Evolutionary conservation across 2,113 vertebrate genomes (phyloP), one percentile per base, ranked within the genome.

Genomic region (Sander lucioperca): DNA sequence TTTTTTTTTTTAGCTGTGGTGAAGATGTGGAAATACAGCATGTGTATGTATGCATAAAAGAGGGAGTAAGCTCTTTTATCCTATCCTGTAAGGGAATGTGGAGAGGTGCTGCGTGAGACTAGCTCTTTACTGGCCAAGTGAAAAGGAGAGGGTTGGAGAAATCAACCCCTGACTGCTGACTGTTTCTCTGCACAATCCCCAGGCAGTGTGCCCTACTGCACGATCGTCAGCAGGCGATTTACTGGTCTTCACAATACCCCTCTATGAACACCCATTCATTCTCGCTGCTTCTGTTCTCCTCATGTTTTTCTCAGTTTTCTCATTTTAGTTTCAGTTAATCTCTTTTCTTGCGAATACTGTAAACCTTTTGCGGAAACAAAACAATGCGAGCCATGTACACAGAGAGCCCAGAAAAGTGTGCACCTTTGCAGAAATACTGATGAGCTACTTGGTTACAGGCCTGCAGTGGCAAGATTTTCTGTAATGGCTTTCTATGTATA

Each of bases 371-470:
- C 66, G 64, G 77, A 82, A 86, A 74, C 86, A 86, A 79, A 86
- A 75, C 79, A 77, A 82, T 88, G 75, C 74, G 54, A 67, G 62
- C 73, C 59, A 39, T 84, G 85, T 58, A 63, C 68, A 81, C 56
- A 5, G 47, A 25, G 71, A 80, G 62, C 73, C 50, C 27, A 43
- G 80, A 74, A 91, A 93, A 88, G 79, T 83, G 92, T 91, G 70
- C 71, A 88, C 83, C 89, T 84, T 86, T 57, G 90, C 90, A 92
- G 84, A 93, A 94, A 92, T 93, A 83, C 92, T 90, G 91, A 92
- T 90, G 87, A 94, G 88, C 84, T 88, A 21, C 90, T 89, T 81
- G 82, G 88, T 90, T 83, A 82, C 84, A 80, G 79, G 72, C 83
- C 77, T 88, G 89, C 78, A 63, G 82, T 91, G 83, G 87, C 85